Conservation (phyloP, 2,797 vertebrate genomes). For the Helicolenus hilgendorfi region DNA sequence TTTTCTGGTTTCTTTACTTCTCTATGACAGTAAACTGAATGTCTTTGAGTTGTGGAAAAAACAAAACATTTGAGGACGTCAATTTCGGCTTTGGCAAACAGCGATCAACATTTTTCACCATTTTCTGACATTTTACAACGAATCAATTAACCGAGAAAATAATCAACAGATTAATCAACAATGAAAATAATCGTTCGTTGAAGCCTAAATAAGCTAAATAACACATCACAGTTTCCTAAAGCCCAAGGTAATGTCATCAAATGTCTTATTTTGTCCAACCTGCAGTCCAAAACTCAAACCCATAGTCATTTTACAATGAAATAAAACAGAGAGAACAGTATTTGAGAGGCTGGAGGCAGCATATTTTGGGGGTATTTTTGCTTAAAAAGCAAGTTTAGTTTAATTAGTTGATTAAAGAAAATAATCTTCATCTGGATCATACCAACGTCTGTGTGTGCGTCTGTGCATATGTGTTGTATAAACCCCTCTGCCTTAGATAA, state of each 20-base stretch:
- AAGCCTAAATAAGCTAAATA: too few relatives aligned
- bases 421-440: conserved; percentile 5
- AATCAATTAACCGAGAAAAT: too few relatives aligned
- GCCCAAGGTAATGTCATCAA: background rate
- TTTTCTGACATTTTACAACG: too few relatives aligned
- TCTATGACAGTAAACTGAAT: too few relatives aligned
- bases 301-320: background rate
- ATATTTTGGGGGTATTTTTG: background rate
- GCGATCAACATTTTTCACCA: too few relatives aligned
- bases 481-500: conserved; percentile 73
- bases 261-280: background rate
- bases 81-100: too few relatives aligned
- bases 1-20: too few relatives aligned
- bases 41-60: too few relatives aligned
- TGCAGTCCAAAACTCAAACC: background rate
- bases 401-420: background rate
- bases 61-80: too few relatives aligned
- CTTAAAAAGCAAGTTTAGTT: background rate
- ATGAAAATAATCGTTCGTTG: too few relatives aligned
- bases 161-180: too few relatives aligned
- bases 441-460: background rate
- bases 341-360: background rate
- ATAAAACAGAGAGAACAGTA: background rate
- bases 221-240: background rate
- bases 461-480: conserved; percentile 13